Evolutionary conservation across 1,140 invertebrate species (phyloP), one percentile per base, ranked within the genome.

Genomic region (Tetramorium parvispinum): DNA sequence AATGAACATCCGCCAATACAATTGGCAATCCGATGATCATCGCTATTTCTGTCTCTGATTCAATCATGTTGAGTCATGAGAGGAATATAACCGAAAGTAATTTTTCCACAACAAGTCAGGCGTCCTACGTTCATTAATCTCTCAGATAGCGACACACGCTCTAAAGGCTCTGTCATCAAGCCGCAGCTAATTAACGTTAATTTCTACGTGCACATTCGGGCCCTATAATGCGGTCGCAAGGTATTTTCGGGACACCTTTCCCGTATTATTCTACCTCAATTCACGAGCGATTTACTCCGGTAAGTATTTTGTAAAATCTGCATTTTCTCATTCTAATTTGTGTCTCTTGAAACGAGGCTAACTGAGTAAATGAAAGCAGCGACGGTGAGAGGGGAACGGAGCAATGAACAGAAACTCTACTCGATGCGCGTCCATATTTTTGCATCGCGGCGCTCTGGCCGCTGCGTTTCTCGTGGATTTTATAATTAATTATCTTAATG

Each of bases 281-380:
- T 75, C 43, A 75, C 68, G 24, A 27, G 70, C 66, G 51, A 73
- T 59, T 82, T 73, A 73, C 53, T 73, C 59, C 24, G 85, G 82
- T 91, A 91, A 93, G 92, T 92, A 93, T 93, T 92, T 91, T 88
- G 87, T n/a, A 85, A 91, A 92, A 91, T 93, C 87, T 91, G 91
- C 91, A 92, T 94, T 94, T 92, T 91, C 21, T 40, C 91, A 92
- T 93, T 94, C 89, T 88, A 89, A 92, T 91, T 92, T 88, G 89
- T 85, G 86, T 90, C 89, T 90, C 86, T 53, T 75, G 75, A 85
- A 83, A 87, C 89, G 85, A 86, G 87, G 87, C 78, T 75, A 86
- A 85, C 85, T 76, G 88, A 89, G 90, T 93, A 93, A 94, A 92
- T 88, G 87, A 71, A 91, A 70, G 63, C 43, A 73, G 32, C 40